phyloP scores from a whole-genome alignment of 2,113 vertebrate species.

The Sorex araneus region DNA sequence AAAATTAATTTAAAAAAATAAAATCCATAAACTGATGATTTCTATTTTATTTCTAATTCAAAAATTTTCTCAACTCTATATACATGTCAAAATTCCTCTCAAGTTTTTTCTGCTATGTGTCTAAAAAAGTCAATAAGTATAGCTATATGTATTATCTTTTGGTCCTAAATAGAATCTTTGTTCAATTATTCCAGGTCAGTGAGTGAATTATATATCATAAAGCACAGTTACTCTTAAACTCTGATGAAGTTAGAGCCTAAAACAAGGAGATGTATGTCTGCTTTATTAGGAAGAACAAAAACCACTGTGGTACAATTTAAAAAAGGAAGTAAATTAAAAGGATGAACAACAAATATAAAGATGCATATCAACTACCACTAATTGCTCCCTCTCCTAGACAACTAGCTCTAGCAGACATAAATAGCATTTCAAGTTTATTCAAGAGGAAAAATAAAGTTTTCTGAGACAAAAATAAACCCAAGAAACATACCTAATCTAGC shows the following conservation, averaged over 20 bases:
- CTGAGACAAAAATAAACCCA: neutral
- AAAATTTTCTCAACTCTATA: neutral
- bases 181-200: neutral
- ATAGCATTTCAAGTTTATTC: neutral
- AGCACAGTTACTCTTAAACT: neutral
- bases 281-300: neutral
- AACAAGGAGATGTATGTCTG: neutral
- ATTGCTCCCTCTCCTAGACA: neutral
- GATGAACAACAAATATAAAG: neutral
- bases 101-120: neutral
- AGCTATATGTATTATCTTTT: neutral
- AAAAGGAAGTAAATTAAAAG: neutral
- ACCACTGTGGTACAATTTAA: neutral
- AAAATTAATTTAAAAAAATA: too few species aligned
- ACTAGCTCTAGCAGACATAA: neutral
- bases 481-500: neutral
- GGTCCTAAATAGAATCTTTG: neutral
- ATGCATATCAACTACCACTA: neutral
- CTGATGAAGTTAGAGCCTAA: neutral
- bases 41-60: neutral
- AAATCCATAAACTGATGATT: neutral
- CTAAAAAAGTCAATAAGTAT: slow-evolving; percentile 27
- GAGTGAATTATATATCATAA: neutral
- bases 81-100: neutral
- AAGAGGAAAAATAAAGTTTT: neutral